A percentile compares a stretch with the other conserved stretches of the same genome.
Evolutionary conservation across 2,797 vertebrate species (phyloP).

Genomic region (Petrocephalus sullivani): DNA sequence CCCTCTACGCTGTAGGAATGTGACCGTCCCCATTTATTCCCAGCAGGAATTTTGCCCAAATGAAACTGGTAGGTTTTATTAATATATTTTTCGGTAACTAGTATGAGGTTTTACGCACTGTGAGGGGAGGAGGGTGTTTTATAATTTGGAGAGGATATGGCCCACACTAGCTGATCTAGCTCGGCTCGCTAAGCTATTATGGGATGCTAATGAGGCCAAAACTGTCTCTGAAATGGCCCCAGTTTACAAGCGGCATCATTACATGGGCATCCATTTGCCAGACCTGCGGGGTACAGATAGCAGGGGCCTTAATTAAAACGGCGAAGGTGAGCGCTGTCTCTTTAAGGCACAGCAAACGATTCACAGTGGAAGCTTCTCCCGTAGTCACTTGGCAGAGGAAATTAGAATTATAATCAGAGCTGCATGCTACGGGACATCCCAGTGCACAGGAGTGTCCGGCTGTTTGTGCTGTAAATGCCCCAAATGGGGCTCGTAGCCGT

Average conservation of each 20-base stretch:
- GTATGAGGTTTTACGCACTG: background rate
- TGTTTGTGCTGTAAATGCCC: background rate
- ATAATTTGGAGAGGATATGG: background rate
- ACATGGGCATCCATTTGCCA: background rate
- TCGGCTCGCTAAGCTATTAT: conserved; percentile 4
- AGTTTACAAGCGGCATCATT: background rate
- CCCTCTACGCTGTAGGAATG: background rate
- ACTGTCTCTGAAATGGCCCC: conserved; percentile 3
- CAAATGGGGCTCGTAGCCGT: background rate
- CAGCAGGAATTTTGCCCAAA: background rate
- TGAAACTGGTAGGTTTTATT: background rate
- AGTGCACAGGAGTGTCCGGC: background rate
- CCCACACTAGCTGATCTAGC: background rate
- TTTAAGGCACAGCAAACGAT: background rate
- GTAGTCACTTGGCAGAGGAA: background rate
- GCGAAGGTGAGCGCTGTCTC: background rate
- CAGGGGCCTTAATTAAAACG: conserved; percentile 14
- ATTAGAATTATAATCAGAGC: background rate
- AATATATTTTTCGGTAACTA: background rate
- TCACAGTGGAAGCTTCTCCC: background rate
- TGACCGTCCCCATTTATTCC: background rate
- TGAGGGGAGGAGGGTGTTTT: background rate
- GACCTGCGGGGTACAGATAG: background rate
- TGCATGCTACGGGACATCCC: background rate
- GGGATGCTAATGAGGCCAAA: conserved; percentile 24